phyloP scores from a whole-genome alignment of 1,140 invertebrate genomes.

The Hycleus phaleratus region DNA sequence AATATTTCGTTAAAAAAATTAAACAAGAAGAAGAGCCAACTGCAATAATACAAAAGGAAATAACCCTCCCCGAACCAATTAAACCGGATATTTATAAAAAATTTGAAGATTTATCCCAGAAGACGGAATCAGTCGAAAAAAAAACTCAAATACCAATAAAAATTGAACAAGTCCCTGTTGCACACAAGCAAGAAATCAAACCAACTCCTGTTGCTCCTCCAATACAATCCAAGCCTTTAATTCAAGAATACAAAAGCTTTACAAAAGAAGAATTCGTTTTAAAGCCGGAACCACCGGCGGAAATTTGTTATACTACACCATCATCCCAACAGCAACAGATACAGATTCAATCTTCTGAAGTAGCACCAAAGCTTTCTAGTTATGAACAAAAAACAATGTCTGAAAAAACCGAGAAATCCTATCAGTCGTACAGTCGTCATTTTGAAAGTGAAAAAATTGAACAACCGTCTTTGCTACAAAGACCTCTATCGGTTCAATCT shows the following conservation, averaged over 20 bases:
- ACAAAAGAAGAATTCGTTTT: conserved; percentile 47
- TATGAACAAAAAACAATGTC: conserved; percentile 21
- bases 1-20: conserved; percentile 41
- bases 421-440: conserved; percentile 22
- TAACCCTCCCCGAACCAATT: conserved; percentile 23
- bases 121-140: conserved; percentile 4
- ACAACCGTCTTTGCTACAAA: conserved; percentile 4
- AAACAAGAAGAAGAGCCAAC: conserved; percentile 32
- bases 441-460: conserved; percentile 8
- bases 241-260: conserved; percentile 27
- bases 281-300: conserved; percentile 62
- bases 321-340: conserved; percentile 32
- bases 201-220: conserved; percentile 1
- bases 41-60: conserved; percentile 28
- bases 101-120: conserved; percentile 27
- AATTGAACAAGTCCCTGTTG: conserved; percentile 16
- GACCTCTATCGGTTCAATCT: conserved; percentile 20
- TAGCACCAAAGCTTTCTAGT: conserved; percentile 38
- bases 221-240: conserved; percentile 24
- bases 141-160: conserved; percentile 21
- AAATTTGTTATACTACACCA: conserved; percentile 48
- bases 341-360: conserved; percentile 16
- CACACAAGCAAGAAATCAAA: conserved; percentile 25
- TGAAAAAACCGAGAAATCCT: conserved; percentile 27
- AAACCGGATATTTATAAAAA: conserved; percentile 37